phyloP scores from a whole-genome alignment of 2,888 invertebrate species.

The Drosophila mayaguana region DNA sequence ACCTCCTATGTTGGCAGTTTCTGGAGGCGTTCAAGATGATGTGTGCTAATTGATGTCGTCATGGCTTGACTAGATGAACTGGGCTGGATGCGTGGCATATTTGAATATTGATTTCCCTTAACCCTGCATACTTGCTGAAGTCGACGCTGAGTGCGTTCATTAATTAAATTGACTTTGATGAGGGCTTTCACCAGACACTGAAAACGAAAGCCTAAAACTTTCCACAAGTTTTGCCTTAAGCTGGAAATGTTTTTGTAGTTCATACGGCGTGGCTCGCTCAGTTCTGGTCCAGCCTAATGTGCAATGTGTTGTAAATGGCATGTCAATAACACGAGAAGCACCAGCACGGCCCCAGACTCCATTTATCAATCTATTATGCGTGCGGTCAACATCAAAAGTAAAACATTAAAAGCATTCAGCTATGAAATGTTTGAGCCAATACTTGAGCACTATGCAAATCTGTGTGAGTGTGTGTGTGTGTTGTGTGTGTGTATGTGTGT shows the following conservation, averaged over 20 bases:
- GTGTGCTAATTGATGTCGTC: conserved; percentile 73
- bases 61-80: conserved; percentile 24
- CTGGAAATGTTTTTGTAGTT: conserved; percentile 37
- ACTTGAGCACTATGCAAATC: conserved; percentile 38
- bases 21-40: conserved; percentile 68
- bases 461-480: conserved; percentile 11
- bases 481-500: no score
- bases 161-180: conserved; percentile 82
- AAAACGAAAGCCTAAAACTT: conserved; percentile 31
- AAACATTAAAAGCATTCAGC: conserved; percentile 74
- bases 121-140: not conserved
- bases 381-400: conserved; percentile 70
- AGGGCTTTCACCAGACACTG: conserved; percentile 54
- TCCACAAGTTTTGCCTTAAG: conserved; percentile 46
- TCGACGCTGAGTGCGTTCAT: conserved; percentile 47
- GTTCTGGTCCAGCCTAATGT: not conserved
- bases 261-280: not conserved
- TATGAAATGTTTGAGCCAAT: conserved; percentile 64
- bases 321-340: conserved; percentile 52
- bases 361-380: conserved; percentile 61
- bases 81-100: conserved; percentile 20
- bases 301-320: conserved; percentile 48
- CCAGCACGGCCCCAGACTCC: conserved; percentile 4
- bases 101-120: conserved; percentile 72
- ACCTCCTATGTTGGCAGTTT: conserved; percentile 38